A percentile compares a stretch with the other conserved stretches of the same genome.
Evolutionary conservation across 2,888 invertebrate genomes (phyloP).

Genomic region (Conchocele bisecta): DNA sequence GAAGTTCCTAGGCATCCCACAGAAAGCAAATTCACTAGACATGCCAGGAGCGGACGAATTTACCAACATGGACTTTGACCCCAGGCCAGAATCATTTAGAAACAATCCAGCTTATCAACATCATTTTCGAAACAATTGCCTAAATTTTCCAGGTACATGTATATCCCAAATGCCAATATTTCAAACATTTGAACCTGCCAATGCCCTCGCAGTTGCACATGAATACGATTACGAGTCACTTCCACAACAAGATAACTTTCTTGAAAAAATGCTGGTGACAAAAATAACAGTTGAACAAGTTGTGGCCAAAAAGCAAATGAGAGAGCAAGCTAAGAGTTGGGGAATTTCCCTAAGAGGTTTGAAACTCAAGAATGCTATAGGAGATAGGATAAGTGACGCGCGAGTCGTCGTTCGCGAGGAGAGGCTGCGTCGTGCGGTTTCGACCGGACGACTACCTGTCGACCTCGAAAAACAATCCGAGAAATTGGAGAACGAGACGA

Average conservation of each 20-base stretch:
- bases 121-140: constrained; percentile 44
- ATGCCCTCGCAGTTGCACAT: constrained; percentile 34
- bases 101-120: constrained; percentile 25
- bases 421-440: too few relatives aligned
- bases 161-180: constrained; percentile 45
- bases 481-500: too few relatives aligned
- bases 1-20: constrained; percentile 30
- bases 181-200: constrained; percentile 50
- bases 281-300: too few relatives aligned
- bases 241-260: constrained; percentile 31
- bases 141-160: constrained; percentile 47
- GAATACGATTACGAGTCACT: constrained; percentile 52
- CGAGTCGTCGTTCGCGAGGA: too few relatives aligned
- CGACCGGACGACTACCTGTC: too few relatives aligned
- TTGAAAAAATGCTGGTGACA: constrained; percentile 13
- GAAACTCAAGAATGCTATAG: too few relatives aligned
- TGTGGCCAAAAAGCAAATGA: too few relatives aligned
- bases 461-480: too few relatives aligned
- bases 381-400: too few relatives aligned
- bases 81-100: constrained; percentile 29
- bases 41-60: constrained; percentile 41
- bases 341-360: too few relatives aligned
- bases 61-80: constrained; percentile 47
- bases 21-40: constrained; percentile 35
- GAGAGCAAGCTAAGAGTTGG: too few relatives aligned